A percentile compares a stretch with the other conserved stretches of the same genome.
Conservation (phyloP, 2,797 vertebrate genomes). For the Myotis findleyi region DNA sequence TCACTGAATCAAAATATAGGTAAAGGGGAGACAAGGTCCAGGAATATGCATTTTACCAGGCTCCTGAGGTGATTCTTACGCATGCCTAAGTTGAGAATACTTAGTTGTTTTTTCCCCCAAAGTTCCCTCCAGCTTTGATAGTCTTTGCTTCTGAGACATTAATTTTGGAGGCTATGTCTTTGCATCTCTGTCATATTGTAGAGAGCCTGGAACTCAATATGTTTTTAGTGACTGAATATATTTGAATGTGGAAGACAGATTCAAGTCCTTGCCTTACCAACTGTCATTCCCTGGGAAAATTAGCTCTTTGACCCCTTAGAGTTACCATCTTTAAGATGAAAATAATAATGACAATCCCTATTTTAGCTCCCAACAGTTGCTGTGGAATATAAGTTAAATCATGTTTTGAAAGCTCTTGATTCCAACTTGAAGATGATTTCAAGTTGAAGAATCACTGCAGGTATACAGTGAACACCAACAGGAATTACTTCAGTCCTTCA, state of each 20-base stretch:
- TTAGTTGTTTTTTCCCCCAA: neutral
- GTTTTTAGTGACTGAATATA: conserved; percentile 32
- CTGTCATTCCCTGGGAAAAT: conserved; percentile 31
- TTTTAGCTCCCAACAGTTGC: neutral
- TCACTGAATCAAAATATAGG: neutral
- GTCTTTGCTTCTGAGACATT: conserved; percentile 6
- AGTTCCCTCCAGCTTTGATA: neutral
- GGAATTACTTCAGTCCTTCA: neutral
- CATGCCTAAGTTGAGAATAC: neutral
- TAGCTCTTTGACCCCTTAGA: neutral
- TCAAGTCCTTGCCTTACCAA: neutral
- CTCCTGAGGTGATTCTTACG: neutral
- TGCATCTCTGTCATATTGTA: conserved; percentile 9
- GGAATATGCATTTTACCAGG: neutral
- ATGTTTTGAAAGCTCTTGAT: neutral
- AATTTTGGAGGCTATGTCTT: neutral
- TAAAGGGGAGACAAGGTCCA: neutral
- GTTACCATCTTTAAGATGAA: conserved; percentile 25
- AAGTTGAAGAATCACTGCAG: neutral
- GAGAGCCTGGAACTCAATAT: neutral
- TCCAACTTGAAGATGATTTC: neutral
- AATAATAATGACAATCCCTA: neutral
- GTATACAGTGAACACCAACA: neutral
- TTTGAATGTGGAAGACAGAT: conserved; percentile 29
- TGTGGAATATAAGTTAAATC: conserved; percentile 7